Conservation (phyloP, 2,888 invertebrate genomes). For the Himalopsyche tibetana region DNA sequence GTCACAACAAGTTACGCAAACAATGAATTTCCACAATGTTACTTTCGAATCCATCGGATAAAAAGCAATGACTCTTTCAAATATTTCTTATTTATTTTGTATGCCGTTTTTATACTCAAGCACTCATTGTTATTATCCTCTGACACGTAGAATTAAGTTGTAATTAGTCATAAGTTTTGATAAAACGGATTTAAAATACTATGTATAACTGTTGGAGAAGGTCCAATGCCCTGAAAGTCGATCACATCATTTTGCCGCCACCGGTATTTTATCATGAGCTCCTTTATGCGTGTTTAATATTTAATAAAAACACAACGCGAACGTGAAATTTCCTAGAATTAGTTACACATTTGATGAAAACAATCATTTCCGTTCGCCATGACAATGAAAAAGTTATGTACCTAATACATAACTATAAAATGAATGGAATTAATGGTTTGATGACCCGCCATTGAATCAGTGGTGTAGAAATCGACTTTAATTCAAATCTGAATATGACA, state of each 20-base stretch:
- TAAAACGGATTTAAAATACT: too few relatives aligned
- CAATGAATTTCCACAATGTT: too few relatives aligned
- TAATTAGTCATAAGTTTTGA: too few relatives aligned
- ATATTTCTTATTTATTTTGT: too few relatives aligned
- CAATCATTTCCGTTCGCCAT: conserved; percentile 20
- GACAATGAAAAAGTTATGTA: conserved; percentile 4
- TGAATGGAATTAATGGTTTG: neutral
- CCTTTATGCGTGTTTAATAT: neutral
- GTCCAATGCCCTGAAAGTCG: neutral
- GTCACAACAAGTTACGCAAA: too few relatives aligned
- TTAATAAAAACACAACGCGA: neutral
- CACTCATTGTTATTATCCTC: too few relatives aligned
- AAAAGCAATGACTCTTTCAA: too few relatives aligned
- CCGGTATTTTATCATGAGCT: neutral
- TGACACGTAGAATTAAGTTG: too few relatives aligned
- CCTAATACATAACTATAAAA: conserved; percentile 17
- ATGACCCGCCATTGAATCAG: neutral
- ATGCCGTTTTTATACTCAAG: too few relatives aligned
- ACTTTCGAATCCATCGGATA: too few relatives aligned
- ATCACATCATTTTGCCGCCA: neutral
- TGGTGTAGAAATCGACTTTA: neutral
- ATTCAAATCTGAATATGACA: too few relatives aligned
- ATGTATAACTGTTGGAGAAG: too few relatives aligned
- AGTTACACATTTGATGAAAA: neutral
- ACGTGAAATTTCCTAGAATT: neutral